Percentiles rank a stretch among this genome's conserved stretches.
phyloP scores from a whole-genome alignment of 2,888 invertebrate species.

The Leucoptera coffeella region DNA sequence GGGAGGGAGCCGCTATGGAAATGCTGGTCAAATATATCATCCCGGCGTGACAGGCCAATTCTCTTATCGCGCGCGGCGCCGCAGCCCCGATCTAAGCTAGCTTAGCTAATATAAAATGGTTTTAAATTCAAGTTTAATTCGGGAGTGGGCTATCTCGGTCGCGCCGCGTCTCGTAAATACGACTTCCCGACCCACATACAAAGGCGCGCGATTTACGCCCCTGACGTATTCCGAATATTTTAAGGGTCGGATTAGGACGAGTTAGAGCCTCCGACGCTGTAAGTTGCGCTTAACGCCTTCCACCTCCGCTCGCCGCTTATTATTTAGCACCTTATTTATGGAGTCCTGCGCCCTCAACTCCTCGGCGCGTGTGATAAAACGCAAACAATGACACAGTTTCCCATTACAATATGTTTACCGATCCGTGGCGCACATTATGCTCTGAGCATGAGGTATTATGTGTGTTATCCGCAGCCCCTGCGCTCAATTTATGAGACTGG shows the following conservation, averaged over 20 bases:
- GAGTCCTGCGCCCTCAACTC: no score
- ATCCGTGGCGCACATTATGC: conserved; percentile 47
- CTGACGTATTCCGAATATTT: conserved; percentile 46
- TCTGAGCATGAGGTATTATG: conserved; percentile 51
- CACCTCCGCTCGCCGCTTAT: conserved; percentile 1
- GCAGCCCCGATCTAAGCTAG: conserved; percentile 51
- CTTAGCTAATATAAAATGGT: conserved; percentile 55
- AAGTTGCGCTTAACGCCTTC: no score
- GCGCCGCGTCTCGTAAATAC: conserved; percentile 32
- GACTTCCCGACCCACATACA: conserved; percentile 26
- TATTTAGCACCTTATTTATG: neutral
- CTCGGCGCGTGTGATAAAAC: conserved; percentile 45
- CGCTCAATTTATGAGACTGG: conserved; percentile 44
- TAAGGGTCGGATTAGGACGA: conserved; percentile 26
- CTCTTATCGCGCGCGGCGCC: conserved; percentile 69
- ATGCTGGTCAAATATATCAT: conserved; percentile 89
- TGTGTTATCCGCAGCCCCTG: conserved; percentile 41
- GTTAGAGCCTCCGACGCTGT: no score
- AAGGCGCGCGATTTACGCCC: conserved; percentile 45
- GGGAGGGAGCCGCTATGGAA: conserved; percentile 54
- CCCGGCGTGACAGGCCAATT: conserved; percentile 83
- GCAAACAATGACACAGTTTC: conserved; percentile 51
- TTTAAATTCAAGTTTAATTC: conserved; percentile 54
- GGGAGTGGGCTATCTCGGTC: conserved; percentile 34
- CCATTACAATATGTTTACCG: conserved; percentile 55